Evolutionary conservation across 2,888 invertebrate species (phyloP).

Genomic region (Rhingia rostrata): DNA sequence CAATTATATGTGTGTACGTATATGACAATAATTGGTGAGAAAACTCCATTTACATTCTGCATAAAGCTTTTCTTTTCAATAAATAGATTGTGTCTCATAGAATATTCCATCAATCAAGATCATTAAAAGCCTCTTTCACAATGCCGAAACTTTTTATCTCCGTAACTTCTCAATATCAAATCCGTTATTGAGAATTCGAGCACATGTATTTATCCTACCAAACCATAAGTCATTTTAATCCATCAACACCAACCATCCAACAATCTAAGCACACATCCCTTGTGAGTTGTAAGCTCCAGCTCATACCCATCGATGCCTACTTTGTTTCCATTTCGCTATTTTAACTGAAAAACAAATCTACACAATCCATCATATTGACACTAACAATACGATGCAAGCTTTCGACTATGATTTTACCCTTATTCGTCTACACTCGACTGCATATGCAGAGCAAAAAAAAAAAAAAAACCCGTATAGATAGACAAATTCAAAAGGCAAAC

Average conservation of each 20-base stretch:
- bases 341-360: constrained; percentile 64
- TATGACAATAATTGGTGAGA: too few species aligned
- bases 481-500: constrained; percentile 53
- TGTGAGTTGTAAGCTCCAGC: not conserved
- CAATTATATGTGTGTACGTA: too few species aligned
- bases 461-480: not conserved
- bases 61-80: too few species aligned
- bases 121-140: too few species aligned
- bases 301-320: constrained; percentile 10
- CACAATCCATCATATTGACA: constrained; percentile 73
- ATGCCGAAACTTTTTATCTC: too few species aligned
- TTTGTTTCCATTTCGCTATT: constrained; percentile 42
- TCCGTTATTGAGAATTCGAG: too few species aligned
- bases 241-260: constrained; percentile 39
- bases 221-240: constrained; percentile 62
- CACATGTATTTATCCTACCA: constrained; percentile 37
- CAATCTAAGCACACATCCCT: constrained; percentile 23
- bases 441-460: constrained; percentile 16
- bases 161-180: too few species aligned
- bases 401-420: constrained; percentile 12
- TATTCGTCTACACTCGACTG: constrained; percentile 24
- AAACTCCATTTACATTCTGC: too few species aligned
- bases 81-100: too few species aligned
- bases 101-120: too few species aligned
- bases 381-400: constrained; percentile 59